Conservation (phyloP, 2,797 vertebrate species). For the Acanthurus lineatus region DNA sequence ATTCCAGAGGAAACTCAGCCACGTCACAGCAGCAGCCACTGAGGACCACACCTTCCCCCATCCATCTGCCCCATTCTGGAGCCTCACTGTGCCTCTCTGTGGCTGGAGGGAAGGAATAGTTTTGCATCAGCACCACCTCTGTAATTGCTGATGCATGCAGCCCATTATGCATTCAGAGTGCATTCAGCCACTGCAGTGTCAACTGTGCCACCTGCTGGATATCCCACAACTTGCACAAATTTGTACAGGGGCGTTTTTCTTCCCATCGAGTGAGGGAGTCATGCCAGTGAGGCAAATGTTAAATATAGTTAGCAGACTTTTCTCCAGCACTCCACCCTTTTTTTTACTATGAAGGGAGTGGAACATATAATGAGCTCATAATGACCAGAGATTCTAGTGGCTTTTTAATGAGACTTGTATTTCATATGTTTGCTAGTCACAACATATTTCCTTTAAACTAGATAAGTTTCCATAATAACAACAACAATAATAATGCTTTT, state of each 20-base stretch:
- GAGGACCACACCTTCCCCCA: slow-evolving; percentile 18
- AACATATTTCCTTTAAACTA: neutral
- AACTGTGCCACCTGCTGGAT: slow-evolving; percentile 80
- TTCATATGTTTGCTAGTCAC: neutral
- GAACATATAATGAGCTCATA: slow-evolving; percentile 18
- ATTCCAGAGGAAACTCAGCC: slow-evolving; percentile 26
- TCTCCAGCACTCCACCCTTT: slow-evolving; percentile 51
- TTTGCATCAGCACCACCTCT: slow-evolving; percentile 66
- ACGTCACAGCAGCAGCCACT: slow-evolving; percentile 28
- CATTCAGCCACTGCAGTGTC: slow-evolving; percentile 60
- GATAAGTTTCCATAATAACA: slow-evolving; percentile 1
- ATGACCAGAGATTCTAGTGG: slow-evolving; percentile 16
- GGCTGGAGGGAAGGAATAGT: slow-evolving; percentile 32
- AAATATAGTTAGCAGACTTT: slow-evolving; percentile 54
- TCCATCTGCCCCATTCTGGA: slow-evolving; percentile 29
- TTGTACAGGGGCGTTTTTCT: slow-evolving; percentile 53
- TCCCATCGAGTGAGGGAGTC: slow-evolving; percentile 35
- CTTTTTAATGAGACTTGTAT: neutral
- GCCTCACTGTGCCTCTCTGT: slow-evolving; percentile 6
- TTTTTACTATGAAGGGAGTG: slow-evolving; percentile 43
- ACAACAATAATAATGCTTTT: slow-evolving; percentile 1
- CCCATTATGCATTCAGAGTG: slow-evolving; percentile 66
- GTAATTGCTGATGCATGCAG: slow-evolving; percentile 72
- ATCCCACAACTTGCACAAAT: slow-evolving; percentile 21
- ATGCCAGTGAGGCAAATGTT: slow-evolving; percentile 38